Evolutionary conservation across 2,113 vertebrate species (phyloP), one percentile per base, ranked within the genome.

Genomic region (Labeo rohita): DNA sequence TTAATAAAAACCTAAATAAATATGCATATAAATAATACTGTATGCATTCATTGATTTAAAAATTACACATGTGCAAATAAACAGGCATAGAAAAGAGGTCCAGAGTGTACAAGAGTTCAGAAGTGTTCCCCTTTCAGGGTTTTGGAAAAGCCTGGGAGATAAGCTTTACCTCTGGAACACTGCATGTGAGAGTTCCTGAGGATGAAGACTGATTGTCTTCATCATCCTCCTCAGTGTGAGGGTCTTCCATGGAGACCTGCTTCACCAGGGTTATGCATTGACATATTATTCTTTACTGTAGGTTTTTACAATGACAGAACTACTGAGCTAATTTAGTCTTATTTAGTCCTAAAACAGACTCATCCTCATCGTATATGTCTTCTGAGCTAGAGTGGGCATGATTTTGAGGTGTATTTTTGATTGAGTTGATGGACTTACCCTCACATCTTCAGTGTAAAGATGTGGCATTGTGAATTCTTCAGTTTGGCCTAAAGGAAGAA

Each of bases 181-280:
- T 95, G 89, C 91, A 86, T 70, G 93, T 94, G 78, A 95, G 91
- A 86, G 94, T 95, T 90, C 93, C 94, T 89, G 94, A 95, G 87
- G 94, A 95, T 4, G 94, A 95, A 12, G 93, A 95, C 88, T 92
- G 91, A 89, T 91, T 92, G 88, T 87, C 83, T 61, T 80, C 84
- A 61, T 91, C 90, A 4, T 89, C 87, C 85, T 88, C 87, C n/a
- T 94, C 91, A 89, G 85, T 89, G 77, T 75, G 68, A 85, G 77
- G 85, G 66, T 74, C 72, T 65, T 90, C 93, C 88, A 84, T 77
- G 84, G 88, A 59, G 54, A 89, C 93, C 94, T 94, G 93, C 80
- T 93, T 89, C 88, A 86, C 50, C 61, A 66, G 59, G 45, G 61
- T 76, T 74, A 87, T 68, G 54, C 43, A 13, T 23, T 9, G 49